These are phyloP conservation scores for Carapus acus DNA, from an alignment of 2,797 vertebrate species.

Conservation along the genomic window DNA sequence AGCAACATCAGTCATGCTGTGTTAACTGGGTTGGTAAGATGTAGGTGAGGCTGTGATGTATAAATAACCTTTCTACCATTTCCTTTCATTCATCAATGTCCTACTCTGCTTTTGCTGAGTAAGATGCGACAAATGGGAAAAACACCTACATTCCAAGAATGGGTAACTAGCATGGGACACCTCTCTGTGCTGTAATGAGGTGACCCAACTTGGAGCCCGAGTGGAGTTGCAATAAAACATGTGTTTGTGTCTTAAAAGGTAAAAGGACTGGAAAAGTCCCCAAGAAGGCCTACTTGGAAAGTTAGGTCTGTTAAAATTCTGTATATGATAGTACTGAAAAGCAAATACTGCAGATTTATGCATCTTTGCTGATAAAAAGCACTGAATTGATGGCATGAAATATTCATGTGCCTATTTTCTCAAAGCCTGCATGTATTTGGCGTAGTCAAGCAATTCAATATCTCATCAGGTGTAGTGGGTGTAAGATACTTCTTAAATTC, in stretches of 20 bases:
- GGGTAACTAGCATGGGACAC: conserved; percentile 26
- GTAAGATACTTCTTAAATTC: no score
- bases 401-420: no score
- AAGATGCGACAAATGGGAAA: conserved; percentile 35
- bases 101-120: conserved; percentile 61
- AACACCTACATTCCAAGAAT: conserved; percentile 45
- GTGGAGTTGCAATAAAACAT: conserved; percentile 17
- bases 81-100: conserved; percentile 54
- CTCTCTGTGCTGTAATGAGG: conserved; percentile 49
- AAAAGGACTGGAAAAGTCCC: background rate
- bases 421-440: no score
- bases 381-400: no score
- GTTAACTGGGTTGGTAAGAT: conserved; percentile 43
- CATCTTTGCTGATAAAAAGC: no score
- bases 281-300: no score
- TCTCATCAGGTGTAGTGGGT: no score
- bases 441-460: no score
- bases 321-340: no score
- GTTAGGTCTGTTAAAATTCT: no score
- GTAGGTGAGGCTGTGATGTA: conserved; percentile 6
- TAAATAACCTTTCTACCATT: conserved; percentile 23
- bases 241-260: conserved; percentile 6
- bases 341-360: no score
- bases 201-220: conserved; percentile 42
- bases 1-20: conserved; percentile 4